Percentiles rank a stretch among this genome's conserved stretches.
These are phyloP conservation scores for Malthinus seriepunctatus DNA, from an alignment of 2,888 invertebrate species.

Conservation along the genomic window DNA sequence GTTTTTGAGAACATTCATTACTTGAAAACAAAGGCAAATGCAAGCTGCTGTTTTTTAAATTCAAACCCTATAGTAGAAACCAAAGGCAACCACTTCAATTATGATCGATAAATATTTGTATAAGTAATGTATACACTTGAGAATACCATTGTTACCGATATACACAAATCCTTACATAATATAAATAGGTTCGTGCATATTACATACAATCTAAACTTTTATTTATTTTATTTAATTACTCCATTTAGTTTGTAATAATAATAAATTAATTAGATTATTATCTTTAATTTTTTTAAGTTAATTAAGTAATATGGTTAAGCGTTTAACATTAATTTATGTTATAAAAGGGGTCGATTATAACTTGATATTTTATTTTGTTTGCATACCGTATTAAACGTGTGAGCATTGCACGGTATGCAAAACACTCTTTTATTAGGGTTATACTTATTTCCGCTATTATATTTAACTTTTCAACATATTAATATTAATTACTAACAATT, in stretches of 20 bases:
- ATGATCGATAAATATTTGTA: slow-evolving; percentile 49
- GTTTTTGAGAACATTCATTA: slow-evolving; percentile 22
- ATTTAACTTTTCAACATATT: slow-evolving; percentile 6
- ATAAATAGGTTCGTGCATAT: neutral
- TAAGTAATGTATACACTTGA: slow-evolving; percentile 35
- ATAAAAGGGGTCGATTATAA: slow-evolving; percentile 16
- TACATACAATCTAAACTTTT: slow-evolving; percentile 1
- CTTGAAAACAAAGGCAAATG: slow-evolving; percentile 26
- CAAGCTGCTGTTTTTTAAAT: slow-evolving; percentile 26
- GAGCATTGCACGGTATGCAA: slow-evolving; percentile 39
- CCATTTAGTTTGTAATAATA: neutral
- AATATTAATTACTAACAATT: slow-evolving; percentile 7
- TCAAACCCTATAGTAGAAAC: slow-evolving; percentile 16
- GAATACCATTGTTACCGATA: slow-evolving; percentile 19
- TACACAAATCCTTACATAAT: slow-evolving; percentile 2
- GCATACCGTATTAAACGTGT: slow-evolving; percentile 38
- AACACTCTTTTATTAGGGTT: slow-evolving; percentile 27
- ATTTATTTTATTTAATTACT: neutral
- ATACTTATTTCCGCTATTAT: slow-evolving; percentile 21
- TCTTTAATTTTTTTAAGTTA: neutral
- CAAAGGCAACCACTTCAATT: slow-evolving; percentile 32
- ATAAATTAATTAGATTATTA: neutral
- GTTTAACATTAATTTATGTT: slow-evolving; percentile 26
- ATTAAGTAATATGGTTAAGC: slow-evolving; percentile 30
- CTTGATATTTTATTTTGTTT: slow-evolving; percentile 29